Evolutionary conservation across 2,113 vertebrate species (phyloP), one percentile per base, ranked within the genome.

Genomic region (Elephas maximus): DNA sequence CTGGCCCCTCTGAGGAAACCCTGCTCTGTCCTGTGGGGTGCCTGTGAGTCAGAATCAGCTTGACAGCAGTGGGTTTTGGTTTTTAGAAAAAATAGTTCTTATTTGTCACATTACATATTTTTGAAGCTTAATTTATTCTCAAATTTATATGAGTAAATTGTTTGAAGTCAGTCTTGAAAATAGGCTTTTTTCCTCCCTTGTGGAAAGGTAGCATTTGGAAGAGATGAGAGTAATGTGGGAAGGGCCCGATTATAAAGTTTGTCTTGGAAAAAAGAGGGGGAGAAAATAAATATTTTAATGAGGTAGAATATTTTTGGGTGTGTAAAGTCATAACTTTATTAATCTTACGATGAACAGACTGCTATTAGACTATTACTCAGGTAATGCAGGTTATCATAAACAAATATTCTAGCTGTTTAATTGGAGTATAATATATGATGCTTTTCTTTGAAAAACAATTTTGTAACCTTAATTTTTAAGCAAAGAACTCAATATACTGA

Each of bases 1-100:
- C 53, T 12, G 15, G 53, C 11, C 53, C 53, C 53, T 17, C 11
- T 15, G 11, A 12, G 12, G 15, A 3, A 57, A 14, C 15, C 15
- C 53, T 57, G 1, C 53, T 57, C 15, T 57, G 53, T 57, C 53
- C 15, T 57, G 15, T 57, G 15, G 53, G 12, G 53, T 57, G 3
- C 3, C 53, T 57, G 53, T 57, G 53, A 57, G 53, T 57, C 15
- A 12, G 53, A 57, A 57, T 57, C 53, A 57, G 15, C 53, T 57
- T 14, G 15, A 17, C 11, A 17, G 53, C 53, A 57, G 11, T 12
- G 11, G 53, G 53, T 57, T 57, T 57, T 57, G 53, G 53, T 57
- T 57, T 92, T 90, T n/a, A 88, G n/a, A 62, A 73, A 87, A 93
- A 69, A 1, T 33, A 83, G 26, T 41, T 86, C 95, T 94, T 94